These are phyloP conservation scores for Microcebus ravelobensis DNA, from an alignment of 2,113 vertebrate genomes.

Conservation along the genomic window DNA sequence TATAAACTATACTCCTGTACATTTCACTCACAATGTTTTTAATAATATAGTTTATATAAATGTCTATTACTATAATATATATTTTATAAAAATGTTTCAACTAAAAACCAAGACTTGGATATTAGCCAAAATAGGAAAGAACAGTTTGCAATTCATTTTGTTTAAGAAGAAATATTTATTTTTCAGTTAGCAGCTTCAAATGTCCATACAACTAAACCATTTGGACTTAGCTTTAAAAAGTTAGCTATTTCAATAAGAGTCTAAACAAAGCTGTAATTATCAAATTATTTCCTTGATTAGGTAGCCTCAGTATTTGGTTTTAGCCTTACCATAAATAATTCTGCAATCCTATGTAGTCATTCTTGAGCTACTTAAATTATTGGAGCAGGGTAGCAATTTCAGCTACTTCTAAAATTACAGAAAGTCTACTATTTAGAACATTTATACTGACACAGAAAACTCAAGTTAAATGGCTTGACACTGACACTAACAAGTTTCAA, in stretches of 20 bases:
- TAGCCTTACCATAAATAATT: not conserved
- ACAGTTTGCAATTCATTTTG: not conserved
- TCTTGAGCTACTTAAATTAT: not conserved
- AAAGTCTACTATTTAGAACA: conserved; percentile 47
- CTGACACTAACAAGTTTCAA: conserved; percentile 58
- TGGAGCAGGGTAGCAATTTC: not conserved
- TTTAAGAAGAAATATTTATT: conserved; percentile 45
- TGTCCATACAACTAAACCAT: not conserved
- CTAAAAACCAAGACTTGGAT: not conserved
- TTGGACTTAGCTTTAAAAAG: conserved; percentile 26
- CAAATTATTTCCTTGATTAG: conserved; percentile 37
- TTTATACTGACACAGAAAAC: conserved; percentile 37
- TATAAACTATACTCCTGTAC: not conserved
- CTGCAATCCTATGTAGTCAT: not conserved
- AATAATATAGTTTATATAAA: conserved; percentile 2
- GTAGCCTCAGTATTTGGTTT: conserved; percentile 2
- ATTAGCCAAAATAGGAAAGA: conserved; percentile 15
- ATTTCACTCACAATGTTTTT: conserved; percentile 33
- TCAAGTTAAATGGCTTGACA: conserved; percentile 53
- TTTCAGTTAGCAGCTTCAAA: conserved; percentile 36
- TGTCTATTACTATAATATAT: not conserved
- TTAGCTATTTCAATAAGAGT: not conserved
- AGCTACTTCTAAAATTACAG: conserved; percentile 51
- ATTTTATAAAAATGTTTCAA: conserved; percentile 48
- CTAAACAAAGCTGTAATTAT: conserved; percentile 14